Evolutionary conservation across 2,888 invertebrate genomes (phyloP).

Genomic region (Bimastos eiseni): DNA sequence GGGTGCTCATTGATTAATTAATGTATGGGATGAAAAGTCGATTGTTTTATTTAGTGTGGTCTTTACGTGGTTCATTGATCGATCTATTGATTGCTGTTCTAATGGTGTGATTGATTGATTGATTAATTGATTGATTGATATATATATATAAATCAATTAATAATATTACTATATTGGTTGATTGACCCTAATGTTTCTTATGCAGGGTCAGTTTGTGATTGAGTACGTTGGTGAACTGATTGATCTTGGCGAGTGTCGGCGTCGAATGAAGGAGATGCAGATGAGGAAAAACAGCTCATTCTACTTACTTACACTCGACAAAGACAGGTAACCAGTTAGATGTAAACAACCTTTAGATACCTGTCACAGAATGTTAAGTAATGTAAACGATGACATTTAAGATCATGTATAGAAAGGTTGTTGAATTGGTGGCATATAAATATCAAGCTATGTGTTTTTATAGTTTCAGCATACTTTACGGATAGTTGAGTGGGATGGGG

Average conservation of each 20-base stretch:
- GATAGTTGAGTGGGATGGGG: no score
- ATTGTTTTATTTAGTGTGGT: neutral
- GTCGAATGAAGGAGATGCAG: constrained; percentile 78
- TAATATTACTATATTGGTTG: constrained; percentile 6
- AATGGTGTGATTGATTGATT: no score
- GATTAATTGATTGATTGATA: neutral
- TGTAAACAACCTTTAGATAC: neutral
- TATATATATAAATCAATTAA: neutral
- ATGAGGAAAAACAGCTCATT: constrained; percentile 81
- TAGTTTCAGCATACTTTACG: no score
- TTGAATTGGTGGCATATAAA: no score
- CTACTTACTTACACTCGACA: constrained; percentile 89
- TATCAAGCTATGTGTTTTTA: no score
- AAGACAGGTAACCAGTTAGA: constrained; percentile 69
- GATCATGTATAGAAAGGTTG: no score
- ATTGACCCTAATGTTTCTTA: constrained; percentile 24
- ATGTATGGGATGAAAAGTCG: neutral
- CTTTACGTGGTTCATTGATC: neutral
- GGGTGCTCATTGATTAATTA: no score
- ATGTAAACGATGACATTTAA: neutral
- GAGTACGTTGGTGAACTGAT: constrained; percentile 96
- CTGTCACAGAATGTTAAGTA: neutral
- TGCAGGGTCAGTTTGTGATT: constrained; percentile 81
- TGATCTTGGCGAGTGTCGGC: constrained; percentile 82
- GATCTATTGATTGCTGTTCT: neutral